Base-by-base conservation (phyloP, 2,113 vertebrate species). In the Kryptolebias marmoratus region DNA sequence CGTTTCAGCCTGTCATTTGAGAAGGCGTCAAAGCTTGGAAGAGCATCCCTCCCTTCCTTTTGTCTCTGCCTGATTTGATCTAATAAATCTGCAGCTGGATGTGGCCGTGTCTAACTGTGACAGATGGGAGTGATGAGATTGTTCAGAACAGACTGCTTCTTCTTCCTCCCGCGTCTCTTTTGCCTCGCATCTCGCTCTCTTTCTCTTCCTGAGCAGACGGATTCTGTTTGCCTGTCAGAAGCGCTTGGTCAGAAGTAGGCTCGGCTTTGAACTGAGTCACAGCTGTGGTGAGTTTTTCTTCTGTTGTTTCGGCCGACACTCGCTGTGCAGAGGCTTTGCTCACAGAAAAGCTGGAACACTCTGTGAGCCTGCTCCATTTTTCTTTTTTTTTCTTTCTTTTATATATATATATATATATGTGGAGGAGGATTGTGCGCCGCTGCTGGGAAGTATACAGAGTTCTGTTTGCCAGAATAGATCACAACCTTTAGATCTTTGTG, bases 121-220 rank as follows among this genome's bases (percentile, higher is more conserved):
- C 86, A 89, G 85, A 87, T 82, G 79, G 84, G 52, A 56, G 72
- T 79, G 77, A 85, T 70, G 84, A 74, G 84, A 80, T 86, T 81
- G 74, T 59, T 61, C 60, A 78, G 16, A 85, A 83, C 88, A 79
- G 82, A 80, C 69, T 77, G 50, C 10, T 76, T 85, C 59, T 60
- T 77, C 66, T 72, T 78, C 75, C 67, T 82, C 48, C 62, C 27
- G 10, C 58, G 44, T 71, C 60, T 66, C 44, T 61, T 77, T 68
- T 67, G 42, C 62, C 64, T 77, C 58, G 61, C 7, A 4, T 71
- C 66, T 66, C 42, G 49, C 58, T 64, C 52, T 18, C 39, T 27
- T 45, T 67, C 44, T 73, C 44, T 82, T 50, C 36, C 36, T 68
- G 54, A 85, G 68, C 76, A 81, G 76, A 75, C 32, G 10, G 79